Conservation (phyloP, 2,113 vertebrate species). For the Thymallus thymallus region DNA sequence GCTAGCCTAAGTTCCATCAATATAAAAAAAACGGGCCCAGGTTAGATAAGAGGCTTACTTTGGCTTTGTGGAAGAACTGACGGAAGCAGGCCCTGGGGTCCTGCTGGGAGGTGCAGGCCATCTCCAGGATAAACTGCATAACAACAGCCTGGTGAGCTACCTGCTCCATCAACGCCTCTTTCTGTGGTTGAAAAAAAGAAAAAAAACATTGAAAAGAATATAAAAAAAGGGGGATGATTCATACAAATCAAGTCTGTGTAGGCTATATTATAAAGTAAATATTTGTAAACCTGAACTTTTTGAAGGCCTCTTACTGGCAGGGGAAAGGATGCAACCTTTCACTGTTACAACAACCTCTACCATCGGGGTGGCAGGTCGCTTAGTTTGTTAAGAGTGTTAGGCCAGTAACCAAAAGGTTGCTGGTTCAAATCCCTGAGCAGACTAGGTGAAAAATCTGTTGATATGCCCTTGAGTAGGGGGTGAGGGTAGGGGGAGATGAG, state of each 20-base stretch:
- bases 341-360: too few relatives aligned
- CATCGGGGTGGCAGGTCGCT: too few relatives aligned
- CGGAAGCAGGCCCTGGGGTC: conserved; percentile 95
- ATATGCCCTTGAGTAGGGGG: not conserved
- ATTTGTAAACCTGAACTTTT: too few relatives aligned
- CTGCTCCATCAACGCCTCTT: conserved; percentile 95
- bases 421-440: too few relatives aligned
- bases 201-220: not conserved
- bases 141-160: conserved; percentile 96
- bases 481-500: not conserved
- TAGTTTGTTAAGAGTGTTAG: too few relatives aligned
- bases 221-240: not conserved
- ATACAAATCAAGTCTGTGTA: not conserved
- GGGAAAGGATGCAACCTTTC: too few relatives aligned
- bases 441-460: too few relatives aligned
- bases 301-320: too few relatives aligned
- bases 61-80: conserved; percentile 97
- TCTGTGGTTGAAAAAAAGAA: conserved; percentile 67
- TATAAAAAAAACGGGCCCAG: too few relatives aligned
- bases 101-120: conserved; percentile 87
- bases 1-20: too few relatives aligned
- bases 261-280: too few relatives aligned
- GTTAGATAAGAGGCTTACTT: conserved; percentile 76
- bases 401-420: too few relatives aligned
- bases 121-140: conserved; percentile 98